A percentile compares a stretch with the other conserved stretches of the same genome.
Conservation (phyloP, 92 coral and sea anemone species). For the Parazoanthus darwini region DNA sequence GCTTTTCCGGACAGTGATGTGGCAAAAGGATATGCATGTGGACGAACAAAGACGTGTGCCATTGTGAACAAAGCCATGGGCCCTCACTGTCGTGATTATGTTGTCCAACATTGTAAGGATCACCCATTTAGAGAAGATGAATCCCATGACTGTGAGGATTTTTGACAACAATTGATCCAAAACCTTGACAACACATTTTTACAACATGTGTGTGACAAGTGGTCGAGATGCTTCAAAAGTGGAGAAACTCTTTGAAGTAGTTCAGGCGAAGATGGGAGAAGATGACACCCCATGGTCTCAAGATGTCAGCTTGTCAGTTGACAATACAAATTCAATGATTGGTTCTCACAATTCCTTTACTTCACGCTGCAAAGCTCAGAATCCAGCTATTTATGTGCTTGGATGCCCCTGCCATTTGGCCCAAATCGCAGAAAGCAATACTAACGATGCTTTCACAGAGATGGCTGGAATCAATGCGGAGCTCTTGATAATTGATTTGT, state of each 20-base stretch:
- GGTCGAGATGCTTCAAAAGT: slow-evolving; percentile 55
- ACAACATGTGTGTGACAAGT: slow-evolving; percentile 58
- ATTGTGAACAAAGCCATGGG: slow-evolving; percentile 51
- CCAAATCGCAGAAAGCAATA: slow-evolving; percentile 33
- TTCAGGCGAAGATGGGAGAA: slow-evolving; percentile 25
- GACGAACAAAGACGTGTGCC: slow-evolving; percentile 46
- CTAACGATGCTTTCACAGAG: slow-evolving; percentile 33
- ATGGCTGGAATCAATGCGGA: neutral
- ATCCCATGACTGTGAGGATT: too few relatives aligned
- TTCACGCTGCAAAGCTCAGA: slow-evolving; percentile 26
- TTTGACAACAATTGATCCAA: slow-evolving; percentile 48
- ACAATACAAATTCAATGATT: slow-evolving; percentile 32
- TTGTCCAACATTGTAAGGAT: slow-evolving; percentile 42
- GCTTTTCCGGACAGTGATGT: slow-evolving; percentile 53
- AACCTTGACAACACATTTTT: slow-evolving; percentile 43
- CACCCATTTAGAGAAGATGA: slow-evolving; percentile 41
- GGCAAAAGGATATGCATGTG: slow-evolving; percentile 38
- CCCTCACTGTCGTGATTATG: slow-evolving; percentile 53
- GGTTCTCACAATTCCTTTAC: slow-evolving; percentile 34
- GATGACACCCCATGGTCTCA: slow-evolving; percentile 28
- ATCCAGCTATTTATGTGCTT: slow-evolving; percentile 15
- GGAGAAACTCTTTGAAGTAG: slow-evolving; percentile 14
- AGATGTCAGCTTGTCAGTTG: slow-evolving; percentile 26
- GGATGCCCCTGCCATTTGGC: slow-evolving; percentile 38
- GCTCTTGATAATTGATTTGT: neutral